A percentile compares a stretch with the other conserved stretches of the same genome.
Evolutionary conservation across 2,797 vertebrate species (phyloP).

Genomic region (Pseudomugil gertrudae): DNA sequence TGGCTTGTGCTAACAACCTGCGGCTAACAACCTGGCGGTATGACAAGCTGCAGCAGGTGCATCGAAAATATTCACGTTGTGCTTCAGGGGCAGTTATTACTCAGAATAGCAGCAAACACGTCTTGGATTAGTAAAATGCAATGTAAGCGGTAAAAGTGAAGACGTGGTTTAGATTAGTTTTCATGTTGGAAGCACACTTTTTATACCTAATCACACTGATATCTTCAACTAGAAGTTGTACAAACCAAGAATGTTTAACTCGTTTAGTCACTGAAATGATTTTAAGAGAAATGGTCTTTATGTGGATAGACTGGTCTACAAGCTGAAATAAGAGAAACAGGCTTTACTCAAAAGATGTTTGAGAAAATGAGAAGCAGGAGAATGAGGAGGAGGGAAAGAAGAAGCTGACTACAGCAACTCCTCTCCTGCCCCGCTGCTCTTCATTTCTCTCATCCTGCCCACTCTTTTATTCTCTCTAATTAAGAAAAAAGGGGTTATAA

Average conservation of each 20-base stretch:
- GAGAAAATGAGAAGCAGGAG: background rate
- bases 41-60: background rate
- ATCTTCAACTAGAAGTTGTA: background rate
- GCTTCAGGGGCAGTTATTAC: background rate
- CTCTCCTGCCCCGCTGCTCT: conserved; percentile 47
- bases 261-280: background rate
- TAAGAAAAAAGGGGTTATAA: conserved; percentile 69
- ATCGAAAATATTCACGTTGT: background rate
- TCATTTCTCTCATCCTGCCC: conserved; percentile 23
- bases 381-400: conserved; percentile 17
- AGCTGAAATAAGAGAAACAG: conserved; percentile 28
- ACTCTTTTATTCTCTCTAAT: conserved; percentile 58
- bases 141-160: background rate
- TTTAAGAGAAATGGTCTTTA: conserved; percentile 18
- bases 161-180: background rate
- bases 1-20: no score
- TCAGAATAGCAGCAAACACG: background rate
- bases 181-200: background rate
- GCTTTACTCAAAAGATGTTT: conserved; percentile 25
- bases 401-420: conserved; percentile 65
- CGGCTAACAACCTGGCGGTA: background rate
- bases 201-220: background rate
- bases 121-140: background rate
- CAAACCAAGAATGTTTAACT: background rate
- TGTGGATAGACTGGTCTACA: conserved; percentile 37